Conservation (phyloP, 2,888 invertebrate genomes). For the Stomorhina lunata region DNA sequence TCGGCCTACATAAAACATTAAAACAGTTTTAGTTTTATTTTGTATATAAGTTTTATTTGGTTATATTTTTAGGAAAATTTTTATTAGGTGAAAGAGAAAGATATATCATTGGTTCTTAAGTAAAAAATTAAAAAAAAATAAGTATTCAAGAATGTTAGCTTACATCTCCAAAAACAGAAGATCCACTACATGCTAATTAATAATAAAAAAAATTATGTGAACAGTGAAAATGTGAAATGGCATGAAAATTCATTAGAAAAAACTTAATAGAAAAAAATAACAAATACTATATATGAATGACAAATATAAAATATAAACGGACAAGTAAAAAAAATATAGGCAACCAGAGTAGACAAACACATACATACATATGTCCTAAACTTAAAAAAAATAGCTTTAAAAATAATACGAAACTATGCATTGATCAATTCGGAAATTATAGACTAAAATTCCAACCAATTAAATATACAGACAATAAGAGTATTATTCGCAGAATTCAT, state of each 20-base stretch:
- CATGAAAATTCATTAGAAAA: slow-evolving; percentile 2
- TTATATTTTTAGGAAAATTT: slow-evolving; percentile 51
- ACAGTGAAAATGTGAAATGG: neutral
- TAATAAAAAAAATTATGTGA: slow-evolving; percentile 24
- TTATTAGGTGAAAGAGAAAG: slow-evolving; percentile 37
- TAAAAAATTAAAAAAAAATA: slow-evolving; percentile 35
- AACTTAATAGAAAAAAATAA: slow-evolving; percentile 16
- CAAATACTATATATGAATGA: neutral
- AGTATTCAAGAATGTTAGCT: slow-evolving; percentile 36
- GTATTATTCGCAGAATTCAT: too few relatives aligned
- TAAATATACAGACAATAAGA: too few relatives aligned
- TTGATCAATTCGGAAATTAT: too few relatives aligned
- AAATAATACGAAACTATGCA: too few relatives aligned
- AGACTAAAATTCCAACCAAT: too few relatives aligned
- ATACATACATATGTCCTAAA: too few relatives aligned
- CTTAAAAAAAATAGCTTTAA: too few relatives aligned
- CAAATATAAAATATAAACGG: neutral
- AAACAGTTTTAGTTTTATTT: slow-evolving; percentile 25
- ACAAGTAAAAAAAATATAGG: neutral
- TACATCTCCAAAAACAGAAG: slow-evolving; percentile 44
- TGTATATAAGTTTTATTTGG: slow-evolving; percentile 57
- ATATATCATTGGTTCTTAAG: slow-evolving; percentile 30
- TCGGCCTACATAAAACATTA: neutral
- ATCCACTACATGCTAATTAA: slow-evolving; percentile 13
- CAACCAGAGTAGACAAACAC: neutral